Percentiles rank a stretch among this genome's conserved stretches.
phyloP scores from a whole-genome alignment of 2,888 invertebrate genomes.

The Coremacera marginata region DNA sequence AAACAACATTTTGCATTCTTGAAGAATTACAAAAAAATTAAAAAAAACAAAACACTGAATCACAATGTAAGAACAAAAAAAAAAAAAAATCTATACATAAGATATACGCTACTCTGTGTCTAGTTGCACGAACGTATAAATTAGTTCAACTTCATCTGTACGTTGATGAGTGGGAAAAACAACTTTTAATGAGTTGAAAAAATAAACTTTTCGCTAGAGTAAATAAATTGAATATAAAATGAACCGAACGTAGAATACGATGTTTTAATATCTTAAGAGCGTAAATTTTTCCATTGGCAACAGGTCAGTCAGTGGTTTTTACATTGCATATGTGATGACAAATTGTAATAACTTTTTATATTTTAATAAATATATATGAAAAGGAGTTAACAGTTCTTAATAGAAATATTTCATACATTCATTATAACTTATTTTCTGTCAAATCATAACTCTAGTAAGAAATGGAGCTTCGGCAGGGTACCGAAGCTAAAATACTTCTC shows the following conservation, averaged over 20 bases:
- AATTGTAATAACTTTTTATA: too few species aligned
- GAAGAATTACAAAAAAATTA: not conserved
- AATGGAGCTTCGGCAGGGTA: too few species aligned
- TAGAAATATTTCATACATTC: too few species aligned
- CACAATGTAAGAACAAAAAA: not conserved
- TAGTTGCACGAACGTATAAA: constrained; percentile 1
- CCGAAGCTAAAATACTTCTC: too few species aligned
- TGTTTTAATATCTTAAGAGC: not conserved
- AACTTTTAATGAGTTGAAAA: constrained; percentile 34
- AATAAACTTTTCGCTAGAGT: constrained; percentile 30
- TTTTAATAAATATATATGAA: too few species aligned
- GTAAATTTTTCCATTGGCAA: not conserved
- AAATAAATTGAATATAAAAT: constrained; percentile 34
- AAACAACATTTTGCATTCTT: constrained; percentile 26
- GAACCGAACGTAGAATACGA: constrained; percentile 20
- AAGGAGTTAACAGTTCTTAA: too few species aligned
- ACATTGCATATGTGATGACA: too few species aligned
- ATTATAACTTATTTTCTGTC: too few species aligned
- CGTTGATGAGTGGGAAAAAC: constrained; percentile 13
- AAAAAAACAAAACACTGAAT: not conserved
- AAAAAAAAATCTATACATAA: constrained; percentile 1
- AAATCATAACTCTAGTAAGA: too few species aligned
- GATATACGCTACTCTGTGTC: not conserved
- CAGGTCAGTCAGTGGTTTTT: not conserved
- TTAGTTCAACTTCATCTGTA: constrained; percentile 9